Evolutionary conservation across 2,113 vertebrate genomes (phyloP), one percentile per base, ranked within the genome.

Genomic region (Chamaetylas fuelleborni): DNA sequence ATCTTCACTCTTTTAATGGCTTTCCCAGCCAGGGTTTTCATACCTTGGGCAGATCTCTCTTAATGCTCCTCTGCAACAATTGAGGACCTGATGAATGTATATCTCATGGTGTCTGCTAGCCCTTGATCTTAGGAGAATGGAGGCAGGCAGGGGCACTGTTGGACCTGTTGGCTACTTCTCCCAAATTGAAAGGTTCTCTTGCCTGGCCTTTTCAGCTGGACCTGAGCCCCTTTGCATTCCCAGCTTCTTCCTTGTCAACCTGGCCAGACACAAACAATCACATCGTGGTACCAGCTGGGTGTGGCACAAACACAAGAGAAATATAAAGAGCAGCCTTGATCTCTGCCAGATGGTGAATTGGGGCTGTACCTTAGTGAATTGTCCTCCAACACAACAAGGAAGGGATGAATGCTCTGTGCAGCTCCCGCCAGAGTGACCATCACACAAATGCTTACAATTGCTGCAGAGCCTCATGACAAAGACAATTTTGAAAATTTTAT

Each of bases 341-440:
- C 7, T 79, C 57, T 71, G 28, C 6, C 17, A 76, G 29, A 43
- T 8, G 33, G 11, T 48, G 42, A 8, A 13, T 5, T 31, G 18
- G 2, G 29, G n/a, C n/a, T 70, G n/a, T 28, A 17, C 11, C 26
- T 13, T 0, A 22, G 9, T 9, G 3, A 67, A 47, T 51, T 12
- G 8, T 67, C 8, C 36, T 48, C 4, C 6, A 3, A 0, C 22
- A 20, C 31, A 60, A 11, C 0, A 9, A 25, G 12, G 16, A 15
- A 67, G 9, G 18, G 19, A 6, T 20, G 26, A 34, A 34, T 65
- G 22, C 17, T 60, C 20, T 48, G 18, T 4, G 31, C 57, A 60
- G 33, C 16, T 53, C 24, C 8, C 57, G 2, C 20, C 1, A 3
- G 36, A 61, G 28, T 2, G 1, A 19, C n/a, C 23, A 45, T 18